Percentiles rank a stretch among this genome's conserved stretches.
Conservation (phyloP, 2,888 invertebrate genomes). For the Yponomeuta cagnagella region DNA sequence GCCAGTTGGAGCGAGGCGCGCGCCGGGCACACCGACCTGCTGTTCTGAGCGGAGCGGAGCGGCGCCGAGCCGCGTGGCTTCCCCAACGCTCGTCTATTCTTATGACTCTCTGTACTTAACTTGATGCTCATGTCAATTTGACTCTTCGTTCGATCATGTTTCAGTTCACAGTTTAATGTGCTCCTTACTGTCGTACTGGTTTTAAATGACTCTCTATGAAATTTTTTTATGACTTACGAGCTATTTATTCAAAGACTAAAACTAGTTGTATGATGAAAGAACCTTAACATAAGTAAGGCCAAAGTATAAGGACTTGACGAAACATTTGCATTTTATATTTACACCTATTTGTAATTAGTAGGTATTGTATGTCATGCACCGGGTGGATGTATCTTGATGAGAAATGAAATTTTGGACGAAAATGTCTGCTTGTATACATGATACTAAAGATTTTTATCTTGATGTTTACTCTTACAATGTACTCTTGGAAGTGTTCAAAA, state of each 20-base stretch:
- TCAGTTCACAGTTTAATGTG: neutral
- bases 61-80: neutral
- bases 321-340: too few species aligned
- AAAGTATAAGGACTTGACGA: neutral
- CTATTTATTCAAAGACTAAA: constrained; percentile 1
- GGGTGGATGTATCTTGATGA: too few species aligned
- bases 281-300: neutral
- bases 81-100: neutral
- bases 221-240: neutral
- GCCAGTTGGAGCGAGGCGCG: constrained; percentile 62
- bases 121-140: neutral
- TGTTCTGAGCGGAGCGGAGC: constrained; percentile 39
- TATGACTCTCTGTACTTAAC: neutral
- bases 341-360: too few species aligned
- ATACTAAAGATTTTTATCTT: too few species aligned
- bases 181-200: neutral
- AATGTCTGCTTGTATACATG: too few species aligned
- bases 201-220: neutral
- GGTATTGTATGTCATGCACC: too few species aligned
- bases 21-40: constrained; percentile 55
- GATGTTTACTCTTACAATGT: neutral
- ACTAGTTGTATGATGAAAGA: neutral
- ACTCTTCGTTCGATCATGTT: neutral
- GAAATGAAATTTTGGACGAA: too few species aligned
- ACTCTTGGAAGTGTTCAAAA: constrained; percentile 27